A percentile compares a stretch with the other conserved stretches of the same genome.
Evolutionary conservation across 2,113 vertebrate genomes (phyloP).

Genomic region (Hippocampus zosterae): DNA sequence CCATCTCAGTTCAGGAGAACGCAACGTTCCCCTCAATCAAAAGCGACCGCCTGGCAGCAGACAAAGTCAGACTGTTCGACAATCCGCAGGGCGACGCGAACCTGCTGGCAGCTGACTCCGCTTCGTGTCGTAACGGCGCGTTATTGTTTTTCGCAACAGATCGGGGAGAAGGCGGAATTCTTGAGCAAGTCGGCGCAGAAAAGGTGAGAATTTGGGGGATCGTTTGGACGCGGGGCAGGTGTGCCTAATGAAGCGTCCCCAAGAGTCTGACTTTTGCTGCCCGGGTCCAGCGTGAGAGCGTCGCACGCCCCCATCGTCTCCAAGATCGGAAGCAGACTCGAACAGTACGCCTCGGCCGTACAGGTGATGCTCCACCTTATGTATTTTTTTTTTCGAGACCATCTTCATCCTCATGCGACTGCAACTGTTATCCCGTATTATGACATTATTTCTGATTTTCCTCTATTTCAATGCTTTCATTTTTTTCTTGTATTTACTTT

Average conservation of each 20-base stretch:
- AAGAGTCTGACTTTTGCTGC: constrained; percentile 1
- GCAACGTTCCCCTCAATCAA: background rate
- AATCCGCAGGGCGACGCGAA: constrained; percentile 4
- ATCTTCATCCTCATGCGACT: too few species aligned
- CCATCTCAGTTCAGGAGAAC: background rate
- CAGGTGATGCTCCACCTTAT: constrained; percentile 72
- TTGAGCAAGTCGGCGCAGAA: constrained; percentile 90
- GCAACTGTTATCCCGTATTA: background rate
- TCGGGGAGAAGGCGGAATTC: constrained; percentile 91
- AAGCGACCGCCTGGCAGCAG: background rate
- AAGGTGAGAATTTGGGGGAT: constrained; percentile 73
- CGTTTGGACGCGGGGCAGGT: background rate
- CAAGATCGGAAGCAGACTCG: constrained; percentile 90
- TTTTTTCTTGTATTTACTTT: too few species aligned
- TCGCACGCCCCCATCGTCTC: constrained; percentile 82
- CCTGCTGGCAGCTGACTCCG: background rate
- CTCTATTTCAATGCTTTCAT: too few species aligned
- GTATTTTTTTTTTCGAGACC: background rate
- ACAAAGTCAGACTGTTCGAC: background rate
- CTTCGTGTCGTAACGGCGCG: background rate
- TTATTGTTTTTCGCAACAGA: constrained; percentile 66
- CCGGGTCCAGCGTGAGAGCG: constrained; percentile 71
- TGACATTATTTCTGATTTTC: background rate
- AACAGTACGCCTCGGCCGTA: constrained; percentile 88
- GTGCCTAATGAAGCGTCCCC: background rate